Evolutionary conservation across 2,888 invertebrate genomes (phyloP), one percentile per base, ranked within the genome.

Genomic region (Hemaris fuciformis): DNA sequence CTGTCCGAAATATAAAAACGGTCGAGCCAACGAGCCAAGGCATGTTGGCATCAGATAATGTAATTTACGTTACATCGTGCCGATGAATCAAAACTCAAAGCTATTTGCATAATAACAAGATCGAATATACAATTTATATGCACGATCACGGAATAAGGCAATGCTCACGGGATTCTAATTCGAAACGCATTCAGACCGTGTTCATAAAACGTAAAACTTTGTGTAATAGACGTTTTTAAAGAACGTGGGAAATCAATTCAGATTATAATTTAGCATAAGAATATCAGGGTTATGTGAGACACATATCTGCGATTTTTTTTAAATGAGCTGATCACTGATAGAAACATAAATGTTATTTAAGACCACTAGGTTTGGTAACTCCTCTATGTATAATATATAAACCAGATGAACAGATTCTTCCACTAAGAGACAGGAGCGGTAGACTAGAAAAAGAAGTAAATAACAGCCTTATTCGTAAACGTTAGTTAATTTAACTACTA

Each of bases 81-180:
- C 67, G 68, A 69, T 66, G 63, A 66, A 65, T 70, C 69, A 66
- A 63, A 66, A 5, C 18, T 13, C 43, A 27, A 7, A 42, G 43
- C 42, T 43, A 74, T 78, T 78, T 75, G 72, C 78, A 80, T 81
- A 75, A 77, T 74, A 80, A 76, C 65, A 66, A 76, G 68, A 74
- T 75, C 71, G 71, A 73, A 71, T 70, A 67, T 68, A 66, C 76
- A 75, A 78, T 76, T 78, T 76, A 74, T 73, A 71, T 67, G 66
- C 68, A 57, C 65, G 70, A 69, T 70, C 71, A 74, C 68, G 71
- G 64, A 71, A 67, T 63, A 62, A 64, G 62, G 27, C 3, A 20
- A 8, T 27, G 53, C 53, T 66, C 60, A 61, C 41, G 48, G 63
- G 59, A 64, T 68, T 64, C 61, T 70, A 64, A 70, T 68, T 69